A percentile compares a stretch with the other conserved stretches of the same genome.
Evolutionary conservation across 2,888 invertebrate genomes (phyloP).

Genomic region (Meganola albula): DNA sequence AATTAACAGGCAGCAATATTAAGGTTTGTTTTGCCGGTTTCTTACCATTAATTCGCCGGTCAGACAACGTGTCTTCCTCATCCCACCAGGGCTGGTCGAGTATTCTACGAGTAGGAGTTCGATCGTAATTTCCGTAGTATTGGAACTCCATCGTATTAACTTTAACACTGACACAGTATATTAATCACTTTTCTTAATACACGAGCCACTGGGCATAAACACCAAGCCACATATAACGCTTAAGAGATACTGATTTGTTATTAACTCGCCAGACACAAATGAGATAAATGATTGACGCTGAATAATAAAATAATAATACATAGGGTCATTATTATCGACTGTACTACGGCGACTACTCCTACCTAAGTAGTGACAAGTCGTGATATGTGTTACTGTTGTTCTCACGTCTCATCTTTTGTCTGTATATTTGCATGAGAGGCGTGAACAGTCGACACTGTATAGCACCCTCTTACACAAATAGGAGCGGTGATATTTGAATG

Average conservation of each 20-base stretch:
- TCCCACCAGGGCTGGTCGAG: constrained; percentile 69
- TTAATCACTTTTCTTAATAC: constrained; percentile 19
- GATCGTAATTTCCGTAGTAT: constrained; percentile 62
- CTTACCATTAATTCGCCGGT: constrained; percentile 64
- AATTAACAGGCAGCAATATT: no score
- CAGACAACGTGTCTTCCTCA: constrained; percentile 65
- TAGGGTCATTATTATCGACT: constrained; percentile 42
- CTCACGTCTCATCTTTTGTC: constrained; percentile 15
- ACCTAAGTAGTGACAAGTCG: constrained; percentile 9
- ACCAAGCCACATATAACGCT: constrained; percentile 48
- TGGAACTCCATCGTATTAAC: constrained; percentile 76
- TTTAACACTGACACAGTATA: constrained; percentile 17
- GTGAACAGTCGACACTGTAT: constrained; percentile 38
- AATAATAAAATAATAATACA: constrained; percentile 49
- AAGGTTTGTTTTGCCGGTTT: neutral
- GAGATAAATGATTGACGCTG: constrained; percentile 60
- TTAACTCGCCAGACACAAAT: constrained; percentile 49
- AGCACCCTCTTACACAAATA: constrained; percentile 36
- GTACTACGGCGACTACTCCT: constrained; percentile 25
- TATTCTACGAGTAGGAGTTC: constrained; percentile 42
- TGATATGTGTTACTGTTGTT: constrained; percentile 22
- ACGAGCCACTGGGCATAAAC: constrained; percentile 36
- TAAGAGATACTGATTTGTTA: constrained; percentile 59
- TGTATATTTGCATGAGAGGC: constrained; percentile 24
- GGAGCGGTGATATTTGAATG: constrained; percentile 4